Percentiles rank a stretch among this genome's conserved stretches.
Conservation (phyloP, 2,797 vertebrate species). For the Decapterus maruadsi region DNA sequence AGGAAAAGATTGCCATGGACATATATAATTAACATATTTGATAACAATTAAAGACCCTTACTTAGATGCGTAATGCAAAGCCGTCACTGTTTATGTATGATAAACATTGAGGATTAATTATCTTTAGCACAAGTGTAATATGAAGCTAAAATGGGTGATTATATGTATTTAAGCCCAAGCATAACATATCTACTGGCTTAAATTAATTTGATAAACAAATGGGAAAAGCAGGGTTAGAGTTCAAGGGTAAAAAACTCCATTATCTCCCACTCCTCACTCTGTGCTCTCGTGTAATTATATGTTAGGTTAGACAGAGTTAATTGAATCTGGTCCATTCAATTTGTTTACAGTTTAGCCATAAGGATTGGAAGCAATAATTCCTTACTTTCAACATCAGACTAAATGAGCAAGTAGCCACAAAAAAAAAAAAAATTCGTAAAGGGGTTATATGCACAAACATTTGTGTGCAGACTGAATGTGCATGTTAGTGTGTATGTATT, state of each 20-base stretch:
- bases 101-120: conserved; percentile 84
- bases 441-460: conserved; percentile 4
- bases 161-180: conserved; percentile 80
- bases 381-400: conserved; percentile 67
- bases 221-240: conserved; percentile 74
- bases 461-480: conserved; percentile 21
- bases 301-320: conserved; percentile 80
- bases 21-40: conserved; percentile 52
- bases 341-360: conserved; percentile 79
- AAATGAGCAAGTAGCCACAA: conserved; percentile 60
- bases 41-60: conserved; percentile 49
- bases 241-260: conserved; percentile 78
- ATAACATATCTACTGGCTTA: conserved; percentile 77
- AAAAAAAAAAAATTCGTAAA: conserved; percentile 65
- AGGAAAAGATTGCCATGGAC: conserved; percentile 19
- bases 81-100: conserved; percentile 78
- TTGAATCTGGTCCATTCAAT: conserved; percentile 74
- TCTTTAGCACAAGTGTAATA: conserved; percentile 82
- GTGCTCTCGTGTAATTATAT: conserved; percentile 78
- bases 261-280: conserved; percentile 71
- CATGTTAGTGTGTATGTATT: conserved; percentile 38
- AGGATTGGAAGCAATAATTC: conserved; percentile 71
- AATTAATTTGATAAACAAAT: conserved; percentile 85
- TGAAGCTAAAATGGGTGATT: conserved; percentile 82
- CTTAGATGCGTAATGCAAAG: conserved; percentile 69